Conservation (phyloP, 2,113 vertebrate species). For the human (Homo sapiens) region GRCh38 chr3:194473501-194474000, state of each 20-base stretch:
- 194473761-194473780: not conserved
- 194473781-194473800: not conserved
- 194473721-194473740: not conserved
- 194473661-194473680: not conserved
- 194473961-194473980: not conserved
- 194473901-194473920: not conserved
- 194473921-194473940: not conserved
- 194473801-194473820: not conserved
- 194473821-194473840: not conserved
- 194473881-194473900: not conserved
- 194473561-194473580: not conserved
- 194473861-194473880: not conserved
- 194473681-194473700: not conserved
- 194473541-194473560: not conserved
- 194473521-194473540: not conserved
- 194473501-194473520: not conserved
- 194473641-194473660: slow-evolving; percentile 6
- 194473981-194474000: not conserved
- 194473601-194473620: no score
- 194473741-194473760: not conserved
- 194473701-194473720: not conserved
- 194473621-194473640: not conserved
- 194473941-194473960: not conserved
- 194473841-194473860: not conserved
- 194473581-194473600: no score